A percentile compares a stretch with the other conserved stretches of the same genome.
Conservation (phyloP, 2,113 vertebrate genomes). For the Bombycilla garrulus region DNA sequence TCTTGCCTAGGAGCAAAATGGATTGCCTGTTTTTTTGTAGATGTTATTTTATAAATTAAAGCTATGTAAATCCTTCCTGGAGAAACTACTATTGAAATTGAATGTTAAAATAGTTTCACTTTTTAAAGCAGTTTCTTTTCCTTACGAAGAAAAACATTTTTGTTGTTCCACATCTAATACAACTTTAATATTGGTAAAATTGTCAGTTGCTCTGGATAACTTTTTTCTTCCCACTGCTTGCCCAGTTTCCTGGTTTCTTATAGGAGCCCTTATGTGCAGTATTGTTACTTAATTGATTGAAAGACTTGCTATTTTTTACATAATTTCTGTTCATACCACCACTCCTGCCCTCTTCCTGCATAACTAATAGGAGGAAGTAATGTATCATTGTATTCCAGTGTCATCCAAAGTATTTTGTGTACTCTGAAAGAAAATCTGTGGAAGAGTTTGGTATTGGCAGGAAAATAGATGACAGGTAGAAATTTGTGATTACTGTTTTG, state of each 20-base stretch:
- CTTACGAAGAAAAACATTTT: neutral
- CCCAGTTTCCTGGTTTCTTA: neutral
- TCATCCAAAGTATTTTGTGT: neutral
- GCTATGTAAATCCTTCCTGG: neutral
- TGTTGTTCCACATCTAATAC: neutral
- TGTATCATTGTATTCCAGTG: neutral
- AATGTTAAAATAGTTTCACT: neutral
- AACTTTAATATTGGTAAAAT: neutral
- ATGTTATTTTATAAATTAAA: constrained; percentile 2
- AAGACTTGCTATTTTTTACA: neutral
- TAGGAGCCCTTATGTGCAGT: neutral
- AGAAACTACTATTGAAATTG: neutral
- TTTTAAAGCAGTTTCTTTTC: neutral
- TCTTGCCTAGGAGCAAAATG: neutral
- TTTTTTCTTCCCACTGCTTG: neutral
- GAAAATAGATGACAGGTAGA: neutral
- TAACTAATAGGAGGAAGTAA: neutral
- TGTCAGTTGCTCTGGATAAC: neutral
- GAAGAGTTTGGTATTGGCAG: neutral
- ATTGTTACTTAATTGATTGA: neutral
- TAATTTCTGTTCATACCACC: neutral
- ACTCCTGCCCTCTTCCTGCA: neutral
- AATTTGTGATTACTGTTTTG: neutral
- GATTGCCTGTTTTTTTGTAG: neutral
- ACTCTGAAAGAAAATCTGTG: neutral